Evolutionary conservation across 2,888 invertebrate species (phyloP).

Genomic region (Parelbella ahira): DNA sequence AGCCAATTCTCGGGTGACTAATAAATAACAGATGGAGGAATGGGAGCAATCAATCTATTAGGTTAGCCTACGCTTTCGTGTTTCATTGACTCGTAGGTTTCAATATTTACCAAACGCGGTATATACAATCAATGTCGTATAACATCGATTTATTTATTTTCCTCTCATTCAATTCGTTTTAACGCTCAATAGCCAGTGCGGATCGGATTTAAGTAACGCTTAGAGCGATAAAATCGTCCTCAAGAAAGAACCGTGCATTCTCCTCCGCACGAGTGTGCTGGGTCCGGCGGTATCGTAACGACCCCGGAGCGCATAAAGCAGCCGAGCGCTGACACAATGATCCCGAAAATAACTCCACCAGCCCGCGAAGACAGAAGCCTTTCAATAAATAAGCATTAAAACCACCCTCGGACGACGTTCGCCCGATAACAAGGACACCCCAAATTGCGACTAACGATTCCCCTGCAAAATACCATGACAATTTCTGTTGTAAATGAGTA

Average conservation of each 20-base stretch:
- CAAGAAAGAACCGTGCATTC: conserved; percentile 8
- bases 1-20: neutral
- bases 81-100: neutral
- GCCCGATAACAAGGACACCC: conserved; percentile 50
- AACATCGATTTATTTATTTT: neutral
- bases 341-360: conserved; percentile 61
- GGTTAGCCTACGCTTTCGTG: neutral
- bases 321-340: conserved; percentile 60
- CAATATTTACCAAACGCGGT: neutral
- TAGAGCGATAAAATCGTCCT: conserved; percentile 11
- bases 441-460: conserved; percentile 44
- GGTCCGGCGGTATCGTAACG: conserved; percentile 12
- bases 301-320: conserved; percentile 50
- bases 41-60: conserved; percentile 3
- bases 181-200: neutral
- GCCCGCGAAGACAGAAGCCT: conserved; percentile 53
- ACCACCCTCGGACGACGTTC: conserved; percentile 42
- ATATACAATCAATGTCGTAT: neutral
- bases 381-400: conserved; percentile 78
- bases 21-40: conserved; percentile 6
- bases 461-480: conserved; percentile 34
- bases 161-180: conserved; percentile 15
- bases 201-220: conserved; percentile 14
- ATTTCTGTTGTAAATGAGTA: conserved; percentile 40
- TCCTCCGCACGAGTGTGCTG: neutral